Conservation (phyloP, 2,797 vertebrate genomes). For the Argyrosomus regius region DNA sequence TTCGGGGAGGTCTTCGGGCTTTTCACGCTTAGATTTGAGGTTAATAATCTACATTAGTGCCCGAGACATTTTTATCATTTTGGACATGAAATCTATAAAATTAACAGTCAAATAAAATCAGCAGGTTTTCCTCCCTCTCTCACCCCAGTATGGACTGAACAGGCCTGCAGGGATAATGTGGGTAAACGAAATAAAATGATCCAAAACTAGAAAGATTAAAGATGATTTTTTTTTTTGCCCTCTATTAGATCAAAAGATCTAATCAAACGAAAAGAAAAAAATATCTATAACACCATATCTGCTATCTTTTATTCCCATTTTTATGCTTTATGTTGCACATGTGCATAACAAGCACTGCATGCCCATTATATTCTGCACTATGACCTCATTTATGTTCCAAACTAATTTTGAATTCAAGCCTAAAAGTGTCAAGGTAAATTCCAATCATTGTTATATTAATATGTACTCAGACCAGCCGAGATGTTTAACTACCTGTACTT, state of each 20-base stretch:
- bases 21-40: slow-evolving; percentile 51
- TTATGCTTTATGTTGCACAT: background rate
- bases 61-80: background rate
- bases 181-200: background rate
- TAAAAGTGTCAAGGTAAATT: slow-evolving; percentile 23
- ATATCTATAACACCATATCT: no score
- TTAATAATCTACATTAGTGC: slow-evolving; percentile 41
- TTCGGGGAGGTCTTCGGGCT: slow-evolving; percentile 37
- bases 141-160: background rate
- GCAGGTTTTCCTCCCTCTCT: background rate
- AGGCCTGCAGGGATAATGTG: slow-evolving; percentile 21
- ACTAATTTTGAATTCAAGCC: slow-evolving; percentile 1
- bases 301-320: background rate
- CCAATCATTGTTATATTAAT: slow-evolving; percentile 30
- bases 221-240: background rate
- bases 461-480: background rate
- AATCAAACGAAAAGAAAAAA: background rate
- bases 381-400: background rate
- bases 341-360: background rate
- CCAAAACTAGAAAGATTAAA: background rate
- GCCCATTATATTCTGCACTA: background rate
- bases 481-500: slow-evolving; percentile 16
- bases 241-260: background rate
- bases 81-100: background rate
- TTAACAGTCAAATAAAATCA: slow-evolving; percentile 7